phyloP scores from a whole-genome alignment of 1,140 invertebrate genomes.

The Heliconius hermathena region DNA sequence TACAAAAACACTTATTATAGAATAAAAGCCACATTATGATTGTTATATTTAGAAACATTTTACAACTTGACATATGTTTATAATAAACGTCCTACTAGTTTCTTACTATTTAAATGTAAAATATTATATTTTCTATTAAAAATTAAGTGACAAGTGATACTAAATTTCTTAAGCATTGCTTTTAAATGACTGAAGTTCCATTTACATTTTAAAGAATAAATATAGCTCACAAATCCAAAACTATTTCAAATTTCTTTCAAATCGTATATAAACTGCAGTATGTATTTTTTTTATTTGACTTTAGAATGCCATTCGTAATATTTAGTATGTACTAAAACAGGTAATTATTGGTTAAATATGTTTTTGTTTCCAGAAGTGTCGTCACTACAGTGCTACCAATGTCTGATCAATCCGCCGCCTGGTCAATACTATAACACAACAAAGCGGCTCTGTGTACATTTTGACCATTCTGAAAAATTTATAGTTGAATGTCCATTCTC shows the following conservation, averaged over 20 bases:
- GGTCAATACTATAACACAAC: conserved; percentile 79
- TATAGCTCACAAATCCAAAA: too few relatives aligned
- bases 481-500: conserved; percentile 89
- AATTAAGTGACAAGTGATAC: too few relatives aligned
- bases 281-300: too few relatives aligned
- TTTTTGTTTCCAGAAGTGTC: conserved; percentile 59
- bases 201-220: too few relatives aligned
- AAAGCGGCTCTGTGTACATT: conserved; percentile 85
- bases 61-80: not conserved
- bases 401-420: conserved; percentile 83
- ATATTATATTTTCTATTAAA: too few relatives aligned
- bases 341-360: not conserved
- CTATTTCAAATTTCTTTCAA: too few relatives aligned
- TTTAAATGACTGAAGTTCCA: too few relatives aligned
- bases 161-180: too few relatives aligned
- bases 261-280: too few relatives aligned
- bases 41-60: conserved; percentile 12
- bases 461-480: conserved; percentile 85
- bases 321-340: too few relatives aligned
- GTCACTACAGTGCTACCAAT: conserved; percentile 85
- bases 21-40: conserved; percentile 23
- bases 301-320: too few relatives aligned
- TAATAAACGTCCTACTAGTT: not conserved
- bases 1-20: conserved; percentile 28
- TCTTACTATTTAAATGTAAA: not conserved